Base-by-base conservation (phyloP, 1,140 invertebrate species). In the Tetraneura akinire region DNA sequence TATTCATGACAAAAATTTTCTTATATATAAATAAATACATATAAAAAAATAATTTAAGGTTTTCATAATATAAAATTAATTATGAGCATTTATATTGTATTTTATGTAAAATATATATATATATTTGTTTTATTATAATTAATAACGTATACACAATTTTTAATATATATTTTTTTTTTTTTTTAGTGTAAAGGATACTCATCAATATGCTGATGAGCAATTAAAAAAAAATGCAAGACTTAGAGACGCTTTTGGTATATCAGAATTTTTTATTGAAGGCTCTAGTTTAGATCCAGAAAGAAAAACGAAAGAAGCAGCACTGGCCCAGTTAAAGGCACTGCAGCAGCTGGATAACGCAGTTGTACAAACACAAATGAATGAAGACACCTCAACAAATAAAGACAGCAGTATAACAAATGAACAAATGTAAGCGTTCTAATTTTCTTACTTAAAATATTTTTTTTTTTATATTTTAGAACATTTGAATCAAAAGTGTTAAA, bases 121-220 rank as follows among this genome's bases (percentile, higher is more conserved):
- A 37, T 37, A 37, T 37, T 37, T 37, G 8, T 37, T 37, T 37
- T 37, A 37, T 37, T 37, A 8, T 37, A 37, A 37, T 37, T 37
- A 3, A 37, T 37, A 37, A 4, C 3, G 3, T 37, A 4, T 37
- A 37, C 32, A 3, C 8, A 37, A 37, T 37, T 37, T 4, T 8
- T 37, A 37, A 37, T 37, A 37, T 4, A 4, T 8, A 37, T 4
- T 8, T 37, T 4, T 37, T 37, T 4, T n/a, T 37, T 84, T 80
- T 89, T 89, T 10, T 86, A 96, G 95, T 87, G 94, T 95, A 26
- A 93, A 93, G 78, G 96, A 98, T 84, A 97, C 94, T 62, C 96
- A 98, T 88, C 94, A 97, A 85, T 91, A 97, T 80, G 96, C 96
- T 3, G 95, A 96, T 86, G 96, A 96, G n/a, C 96, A 97, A 85